Percentiles rank a stretch among this genome's conserved stretches.
phyloP scores from a whole-genome alignment of 2,113 vertebrate genomes.

The Burhinus oedicnemus region DNA sequence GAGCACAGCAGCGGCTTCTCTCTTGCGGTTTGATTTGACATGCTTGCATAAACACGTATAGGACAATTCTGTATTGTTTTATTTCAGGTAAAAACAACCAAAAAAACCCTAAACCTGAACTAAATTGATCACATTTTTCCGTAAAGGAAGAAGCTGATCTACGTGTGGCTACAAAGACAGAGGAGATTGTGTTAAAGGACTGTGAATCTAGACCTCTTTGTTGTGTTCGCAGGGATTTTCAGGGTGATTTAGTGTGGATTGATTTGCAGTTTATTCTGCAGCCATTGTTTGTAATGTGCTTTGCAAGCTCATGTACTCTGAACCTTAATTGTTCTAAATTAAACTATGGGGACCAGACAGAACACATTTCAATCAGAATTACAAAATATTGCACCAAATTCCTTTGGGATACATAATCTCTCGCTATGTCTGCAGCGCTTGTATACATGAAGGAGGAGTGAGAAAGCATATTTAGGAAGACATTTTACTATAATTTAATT shows the following conservation, averaged over 20 bases:
- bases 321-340: constrained; percentile 85
- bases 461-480: constrained; percentile 65
- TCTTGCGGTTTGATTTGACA: neutral
- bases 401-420: constrained; percentile 67
- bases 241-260: constrained; percentile 81
- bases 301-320: constrained; percentile 82
- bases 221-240: constrained; percentile 75
- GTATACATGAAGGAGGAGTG: constrained; percentile 55
- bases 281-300: constrained; percentile 82
- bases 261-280: constrained; percentile 82
- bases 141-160: constrained; percentile 39
- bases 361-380: constrained; percentile 80
- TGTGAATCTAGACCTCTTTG: constrained; percentile 65
- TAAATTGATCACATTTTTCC: constrained; percentile 20
- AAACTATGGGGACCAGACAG: constrained; percentile 80
- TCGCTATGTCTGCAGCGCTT: constrained; percentile 25
- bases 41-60: neutral
- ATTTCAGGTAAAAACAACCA: constrained; percentile 1
- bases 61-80: neutral
- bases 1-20: neutral
- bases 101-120: neutral
- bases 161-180: constrained; percentile 37
- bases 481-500: constrained; percentile 65
- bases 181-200: constrained; percentile 54
- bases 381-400: constrained; percentile 79